Base-by-base conservation (phyloP, 2,888 invertebrate genomes). In the Dasysyrphus tricinctus region DNA sequence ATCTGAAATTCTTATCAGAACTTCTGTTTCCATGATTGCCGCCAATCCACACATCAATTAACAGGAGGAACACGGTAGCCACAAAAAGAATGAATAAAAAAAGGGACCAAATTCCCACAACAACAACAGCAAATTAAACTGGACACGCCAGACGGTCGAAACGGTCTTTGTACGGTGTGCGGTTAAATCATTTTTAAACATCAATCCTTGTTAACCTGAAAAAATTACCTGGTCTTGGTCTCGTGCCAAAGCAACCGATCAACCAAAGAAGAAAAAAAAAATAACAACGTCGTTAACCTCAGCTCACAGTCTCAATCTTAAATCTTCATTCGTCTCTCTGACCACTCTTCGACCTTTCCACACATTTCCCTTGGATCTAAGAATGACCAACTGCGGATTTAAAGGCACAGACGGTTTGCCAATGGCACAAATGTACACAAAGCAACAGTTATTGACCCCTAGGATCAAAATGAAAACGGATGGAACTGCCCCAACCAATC, bases 401-500 rank as follows among this genome's bases (percentile, higher is more conserved):
- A 16, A 3, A 49, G 56, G 24, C 49, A 80, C 84, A 84, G 84
- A 84, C 80, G 80, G 75, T 69, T 24, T 69, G 59, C 70, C 73
- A 76, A 51, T 54, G 59, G 69, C 57, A 69, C 42, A 42, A 42
- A 44, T 14, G 29, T 37, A 80, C n/a, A 63, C 70, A 72, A 11
- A 75, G 76, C 77, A 85, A 78, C 81, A 85, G 84, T 84, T 84
- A 84, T 84, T 80, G 84, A 85, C 85, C 80, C 73, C 63, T 77
- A 65, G 32, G 19, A 63, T n/a, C 9, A 14, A 49, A n/a, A 74
- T 34, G 16, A 56, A 51, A 72, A 69, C 59, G 42, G 65, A 78
- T 70, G 70, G 78, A 81, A 78, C 81, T 75, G 78, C 78, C 39
- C 81, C 77, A 80, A 72, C 49, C 61, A 80, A 59, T 57, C 63